Conservation (phyloP, 1,140 invertebrate genomes). For the Heliconius himera region DNA sequence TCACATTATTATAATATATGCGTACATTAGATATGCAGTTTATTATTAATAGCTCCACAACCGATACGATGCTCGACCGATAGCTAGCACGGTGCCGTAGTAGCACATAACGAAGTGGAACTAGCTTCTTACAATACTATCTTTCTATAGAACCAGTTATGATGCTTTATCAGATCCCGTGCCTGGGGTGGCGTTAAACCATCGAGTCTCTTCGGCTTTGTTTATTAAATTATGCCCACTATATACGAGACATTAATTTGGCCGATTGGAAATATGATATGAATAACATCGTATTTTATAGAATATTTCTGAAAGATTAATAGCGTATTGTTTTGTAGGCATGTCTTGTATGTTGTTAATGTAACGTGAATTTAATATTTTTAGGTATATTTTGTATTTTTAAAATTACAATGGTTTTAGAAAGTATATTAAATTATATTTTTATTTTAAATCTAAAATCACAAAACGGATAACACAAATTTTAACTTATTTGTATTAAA, state of each 20-base stretch:
- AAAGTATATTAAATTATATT: too few species aligned
- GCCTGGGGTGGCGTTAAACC: conserved; percentile 79
- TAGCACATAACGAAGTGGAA: conserved; percentile 71
- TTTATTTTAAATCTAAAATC: too few species aligned
- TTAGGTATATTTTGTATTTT: too few species aligned
- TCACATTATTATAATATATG: conserved; percentile 43
- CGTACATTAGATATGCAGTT: conserved; percentile 63
- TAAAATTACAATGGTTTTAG: too few species aligned
- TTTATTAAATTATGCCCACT: conserved; percentile 81
- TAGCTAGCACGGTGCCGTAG: conserved; percentile 45
- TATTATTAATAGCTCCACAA: conserved; percentile 68
- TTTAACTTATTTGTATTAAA: too few species aligned
- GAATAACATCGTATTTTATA: conserved; percentile 56
- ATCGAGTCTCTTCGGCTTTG: conserved; percentile 74
- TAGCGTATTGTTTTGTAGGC: not conserved
- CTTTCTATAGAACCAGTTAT: conserved; percentile 75
- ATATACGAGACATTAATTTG: conserved; percentile 79
- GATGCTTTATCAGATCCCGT: conserved; percentile 77
- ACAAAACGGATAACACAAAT: too few species aligned
- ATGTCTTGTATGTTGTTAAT: too few species aligned
- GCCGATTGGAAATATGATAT: conserved; percentile 75
- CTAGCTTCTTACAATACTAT: conserved; percentile 76
- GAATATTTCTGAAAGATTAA: not conserved
- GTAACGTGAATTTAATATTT: too few species aligned
- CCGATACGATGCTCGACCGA: conserved; percentile 66